Percentiles rank a stretch among this genome's conserved stretches.
Conservation (phyloP, 2,888 invertebrate genomes). For the Ligdia adustata region DNA sequence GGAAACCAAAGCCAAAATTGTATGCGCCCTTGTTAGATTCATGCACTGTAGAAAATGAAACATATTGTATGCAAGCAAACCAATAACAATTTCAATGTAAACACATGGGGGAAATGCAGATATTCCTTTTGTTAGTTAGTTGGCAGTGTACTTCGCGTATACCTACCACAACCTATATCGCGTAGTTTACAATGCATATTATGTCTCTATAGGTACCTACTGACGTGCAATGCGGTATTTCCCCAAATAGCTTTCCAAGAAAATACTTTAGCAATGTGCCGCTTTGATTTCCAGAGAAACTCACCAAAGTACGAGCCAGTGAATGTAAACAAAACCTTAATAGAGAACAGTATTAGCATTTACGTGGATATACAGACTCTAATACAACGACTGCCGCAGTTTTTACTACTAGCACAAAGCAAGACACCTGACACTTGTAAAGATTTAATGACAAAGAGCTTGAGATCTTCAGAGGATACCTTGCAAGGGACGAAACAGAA, state of each 20-base stretch:
- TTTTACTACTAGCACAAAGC: conserved; percentile 54
- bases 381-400: conserved; percentile 56
- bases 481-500: conserved; percentile 56
- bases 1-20: too few species aligned
- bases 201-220: too few species aligned
- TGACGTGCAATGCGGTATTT: conserved; percentile 1
- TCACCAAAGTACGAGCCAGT: conserved; percentile 56
- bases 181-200: too few species aligned
- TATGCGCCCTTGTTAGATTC: too few species aligned
- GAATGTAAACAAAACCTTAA: conserved; percentile 62
- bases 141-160: too few species aligned
- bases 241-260: conserved; percentile 7
- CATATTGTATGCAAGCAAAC: too few species aligned
- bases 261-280: conserved; percentile 1
- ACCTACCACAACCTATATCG: too few species aligned
- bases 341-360: conserved; percentile 69
- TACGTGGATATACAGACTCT: conserved; percentile 63
- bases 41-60: too few species aligned
- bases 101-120: too few species aligned
- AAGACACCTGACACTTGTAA: conserved; percentile 56
- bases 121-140: too few species aligned
- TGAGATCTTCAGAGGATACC: conserved; percentile 55
- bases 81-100: too few species aligned
- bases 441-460: conserved; percentile 55
- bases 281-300: conserved; percentile 55